Conservation (phyloP, 1,140 invertebrate genomes). For the Drosophila parabipectinata region DNA sequence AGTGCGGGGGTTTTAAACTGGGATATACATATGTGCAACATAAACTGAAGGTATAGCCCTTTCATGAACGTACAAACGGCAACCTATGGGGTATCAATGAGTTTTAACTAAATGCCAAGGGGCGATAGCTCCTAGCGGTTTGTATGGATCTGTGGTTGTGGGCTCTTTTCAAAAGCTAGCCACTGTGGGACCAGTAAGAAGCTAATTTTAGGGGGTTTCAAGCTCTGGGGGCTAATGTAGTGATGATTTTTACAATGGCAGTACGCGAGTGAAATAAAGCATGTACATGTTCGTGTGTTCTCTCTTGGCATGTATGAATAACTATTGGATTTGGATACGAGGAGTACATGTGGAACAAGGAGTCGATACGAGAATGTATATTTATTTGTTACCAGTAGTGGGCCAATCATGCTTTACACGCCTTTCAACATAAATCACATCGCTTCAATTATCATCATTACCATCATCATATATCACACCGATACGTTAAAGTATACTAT, state of each 20-base stretch:
- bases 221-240: constrained; percentile 32
- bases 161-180: neutral
- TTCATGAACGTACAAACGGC: neutral
- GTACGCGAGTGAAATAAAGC: constrained; percentile 33
- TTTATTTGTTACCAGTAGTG: constrained; percentile 83
- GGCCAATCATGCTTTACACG: constrained; percentile 83
- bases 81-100: neutral
- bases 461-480: constrained; percentile 30
- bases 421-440: constrained; percentile 76
- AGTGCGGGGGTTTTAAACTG: constrained; percentile 32
- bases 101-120: constrained; percentile 6
- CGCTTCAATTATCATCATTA: constrained; percentile 67
- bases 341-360: constrained; percentile 47
- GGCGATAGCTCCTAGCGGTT: neutral
- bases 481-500: constrained; percentile 18
- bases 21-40: neutral
- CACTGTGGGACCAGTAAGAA: constrained; percentile 3
- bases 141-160: neutral
- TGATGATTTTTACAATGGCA: constrained; percentile 73
- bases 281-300: constrained; percentile 39
- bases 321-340: constrained; percentile 37
- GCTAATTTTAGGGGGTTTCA: constrained; percentile 13
- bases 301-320: constrained; percentile 38
- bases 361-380: constrained; percentile 50
- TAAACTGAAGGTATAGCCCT: neutral